Conservation (phyloP, 2,888 invertebrate species). For the Myopa testacea region DNA sequence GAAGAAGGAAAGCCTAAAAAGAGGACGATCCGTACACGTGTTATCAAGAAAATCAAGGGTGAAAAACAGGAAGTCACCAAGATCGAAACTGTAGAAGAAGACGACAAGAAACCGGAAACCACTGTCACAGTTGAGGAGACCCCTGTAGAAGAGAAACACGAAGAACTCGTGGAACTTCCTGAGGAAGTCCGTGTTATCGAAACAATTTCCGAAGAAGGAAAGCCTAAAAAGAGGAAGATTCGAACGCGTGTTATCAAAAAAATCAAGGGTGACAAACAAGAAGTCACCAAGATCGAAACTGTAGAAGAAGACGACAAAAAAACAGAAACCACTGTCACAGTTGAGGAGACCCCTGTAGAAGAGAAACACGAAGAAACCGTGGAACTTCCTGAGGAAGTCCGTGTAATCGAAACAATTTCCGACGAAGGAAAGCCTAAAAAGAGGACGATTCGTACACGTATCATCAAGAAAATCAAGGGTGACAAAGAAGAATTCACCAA, state of each 20-base stretch:
- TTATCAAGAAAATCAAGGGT: slow-evolving; percentile 17
- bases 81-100: slow-evolving; percentile 25
- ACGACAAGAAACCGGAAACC: slow-evolving; percentile 22
- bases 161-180: slow-evolving; percentile 1
- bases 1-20: slow-evolving; percentile 21
- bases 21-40: slow-evolving; percentile 12
- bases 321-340: slow-evolving; percentile 19
- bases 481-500: slow-evolving; percentile 7
- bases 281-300: slow-evolving; percentile 16
- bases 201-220: slow-evolving; percentile 13
- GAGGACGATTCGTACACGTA: slow-evolving; percentile 10
- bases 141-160: not conserved
- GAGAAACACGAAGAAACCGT: not conserved
- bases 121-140: slow-evolving; percentile 16
- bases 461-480: slow-evolving; percentile 16
- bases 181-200: slow-evolving; percentile 7
- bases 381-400: slow-evolving; percentile 15
- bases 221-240: slow-evolving; percentile 1
- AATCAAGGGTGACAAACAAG: slow-evolving; percentile 13
- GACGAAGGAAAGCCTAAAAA: slow-evolving; percentile 18
- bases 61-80: slow-evolving; percentile 9
- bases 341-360: slow-evolving; percentile 16
- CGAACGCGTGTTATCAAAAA: slow-evolving; percentile 6
- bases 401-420: slow-evolving; percentile 15
- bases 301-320: slow-evolving; percentile 21